Evolutionary conservation across 2,797 vertebrate species (phyloP).

Genomic region (Tiaroga cobitis): DNA sequence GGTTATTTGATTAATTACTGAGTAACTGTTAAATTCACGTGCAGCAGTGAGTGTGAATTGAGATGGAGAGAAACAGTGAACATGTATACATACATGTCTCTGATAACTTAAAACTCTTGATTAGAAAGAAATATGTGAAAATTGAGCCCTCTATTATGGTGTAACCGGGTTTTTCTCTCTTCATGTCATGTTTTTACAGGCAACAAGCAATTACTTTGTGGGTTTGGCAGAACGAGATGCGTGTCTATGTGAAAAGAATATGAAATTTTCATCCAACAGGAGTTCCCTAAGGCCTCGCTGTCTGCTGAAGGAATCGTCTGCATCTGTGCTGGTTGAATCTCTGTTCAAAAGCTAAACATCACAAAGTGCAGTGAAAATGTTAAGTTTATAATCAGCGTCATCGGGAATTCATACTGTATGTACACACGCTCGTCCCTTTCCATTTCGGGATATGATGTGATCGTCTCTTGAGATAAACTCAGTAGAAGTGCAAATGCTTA

Average conservation of each 20-base stretch:
- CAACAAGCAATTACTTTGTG: conserved; percentile 38
- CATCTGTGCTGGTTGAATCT: conserved; percentile 20
- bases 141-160: neutral
- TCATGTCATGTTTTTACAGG: conserved; percentile 26
- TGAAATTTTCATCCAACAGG: conserved; percentile 49
- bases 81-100: neutral
- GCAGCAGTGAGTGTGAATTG: neutral
- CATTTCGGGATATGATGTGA: neutral
- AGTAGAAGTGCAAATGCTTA: conserved; percentile 1
- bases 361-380: neutral
- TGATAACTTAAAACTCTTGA: conserved; percentile 5
- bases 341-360: conserved; percentile 1
- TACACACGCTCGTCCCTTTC: neutral
- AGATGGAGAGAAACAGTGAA: neutral
- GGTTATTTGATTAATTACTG: conserved; percentile 2
- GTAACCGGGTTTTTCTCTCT: conserved; percentile 29
- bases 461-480: conserved; percentile 13
- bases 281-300: conserved; percentile 33
- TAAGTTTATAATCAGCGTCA: neutral
- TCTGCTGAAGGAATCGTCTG: conserved; percentile 34
- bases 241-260: conserved; percentile 48
- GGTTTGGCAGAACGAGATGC: conserved; percentile 37
- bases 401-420: neutral
- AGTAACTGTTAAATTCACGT: neutral
- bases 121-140: conserved; percentile 22